These are phyloP conservation scores for Galleria mellonella DNA, from an alignment of 1,140 invertebrate species.

Conservation along the genomic window DNA sequence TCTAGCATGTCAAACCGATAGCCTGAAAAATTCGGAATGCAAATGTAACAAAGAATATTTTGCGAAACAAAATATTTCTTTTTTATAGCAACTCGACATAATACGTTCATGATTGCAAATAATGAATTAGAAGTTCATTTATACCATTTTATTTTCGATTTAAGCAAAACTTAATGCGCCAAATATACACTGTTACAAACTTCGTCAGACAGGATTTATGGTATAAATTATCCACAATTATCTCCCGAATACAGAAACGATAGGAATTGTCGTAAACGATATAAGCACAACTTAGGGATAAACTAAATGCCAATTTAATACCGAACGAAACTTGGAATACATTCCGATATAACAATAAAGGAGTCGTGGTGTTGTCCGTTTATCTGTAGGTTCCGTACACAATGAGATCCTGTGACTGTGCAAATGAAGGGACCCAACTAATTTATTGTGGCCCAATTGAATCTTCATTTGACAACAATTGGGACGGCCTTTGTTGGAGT, in stretches of 20 bases:
- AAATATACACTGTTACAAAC: too few species aligned
- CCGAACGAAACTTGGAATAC: background rate
- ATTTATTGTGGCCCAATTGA: constrained; percentile 67
- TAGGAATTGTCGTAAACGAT: background rate
- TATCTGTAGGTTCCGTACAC: constrained; percentile 6
- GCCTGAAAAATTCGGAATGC: too few species aligned
- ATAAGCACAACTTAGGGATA: background rate
- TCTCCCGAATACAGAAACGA: background rate
- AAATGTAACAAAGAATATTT: too few species aligned
- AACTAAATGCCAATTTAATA: background rate
- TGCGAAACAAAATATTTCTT: too few species aligned
- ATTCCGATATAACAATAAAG: constrained; percentile 2
- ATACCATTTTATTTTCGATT: too few species aligned
- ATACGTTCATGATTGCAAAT: too few species aligned
- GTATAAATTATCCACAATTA: too few species aligned
- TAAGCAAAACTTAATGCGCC: too few species aligned
- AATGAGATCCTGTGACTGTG: constrained; percentile 23
- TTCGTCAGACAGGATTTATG: too few species aligned
- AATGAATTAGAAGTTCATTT: too few species aligned
- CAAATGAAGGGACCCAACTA: constrained; percentile 51
- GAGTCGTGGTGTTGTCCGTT: background rate
- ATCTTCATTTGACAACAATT: constrained; percentile 50
- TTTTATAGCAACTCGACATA: too few species aligned
- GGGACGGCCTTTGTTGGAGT: constrained; percentile 1
- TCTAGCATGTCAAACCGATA: too few species aligned